These are phyloP conservation scores for Ladona fulva DNA, from an alignment of 1,140 invertebrate species.

Conservation along the genomic window DNA sequence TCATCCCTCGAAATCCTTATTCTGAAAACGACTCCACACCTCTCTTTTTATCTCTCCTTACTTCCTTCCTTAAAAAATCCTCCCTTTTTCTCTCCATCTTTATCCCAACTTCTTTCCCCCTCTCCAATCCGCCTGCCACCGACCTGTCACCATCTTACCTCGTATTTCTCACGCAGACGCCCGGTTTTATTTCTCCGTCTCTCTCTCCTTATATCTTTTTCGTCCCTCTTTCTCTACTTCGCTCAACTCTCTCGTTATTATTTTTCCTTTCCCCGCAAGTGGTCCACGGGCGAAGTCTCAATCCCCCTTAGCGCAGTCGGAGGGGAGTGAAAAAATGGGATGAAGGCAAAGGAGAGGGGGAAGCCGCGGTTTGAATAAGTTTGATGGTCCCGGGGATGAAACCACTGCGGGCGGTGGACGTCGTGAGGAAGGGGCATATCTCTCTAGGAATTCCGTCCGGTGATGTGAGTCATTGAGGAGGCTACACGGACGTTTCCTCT, in stretches of 20 bases:
- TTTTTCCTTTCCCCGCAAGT: not conserved
- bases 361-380: not conserved
- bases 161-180: not conserved
- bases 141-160: conserved; percentile 3
- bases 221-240: not conserved
- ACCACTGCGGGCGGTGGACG: not conserved
- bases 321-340: not conserved
- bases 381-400: not conserved
- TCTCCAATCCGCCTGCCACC: not conserved
- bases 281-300: not conserved
- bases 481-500: no score
- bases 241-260: not conserved
- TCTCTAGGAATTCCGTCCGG: not conserved
- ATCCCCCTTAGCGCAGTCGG: not conserved
- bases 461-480: no score
- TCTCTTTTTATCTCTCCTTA: not conserved
- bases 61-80: not conserved
- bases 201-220: not conserved
- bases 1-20: not conserved
- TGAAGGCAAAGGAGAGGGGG: not conserved
- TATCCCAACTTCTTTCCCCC: not conserved
- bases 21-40: not conserved
- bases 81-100: not conserved
- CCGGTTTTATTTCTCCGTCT: not conserved
- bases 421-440: not conserved